phyloP scores from a whole-genome alignment of 2,888 invertebrate genomes.

The Campoplex capitator region DNA sequence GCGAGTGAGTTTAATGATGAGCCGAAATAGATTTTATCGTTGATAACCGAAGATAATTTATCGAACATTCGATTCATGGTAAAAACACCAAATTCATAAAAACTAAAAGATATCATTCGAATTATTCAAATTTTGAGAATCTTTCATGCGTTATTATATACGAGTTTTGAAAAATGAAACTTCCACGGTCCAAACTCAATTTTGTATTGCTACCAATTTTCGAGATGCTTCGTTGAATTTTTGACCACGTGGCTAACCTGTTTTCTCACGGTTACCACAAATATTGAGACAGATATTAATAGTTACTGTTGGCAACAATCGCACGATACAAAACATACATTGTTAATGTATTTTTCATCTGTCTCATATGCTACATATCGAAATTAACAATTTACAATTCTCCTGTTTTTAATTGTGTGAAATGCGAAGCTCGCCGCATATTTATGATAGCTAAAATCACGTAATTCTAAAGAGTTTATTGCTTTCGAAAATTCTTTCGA shows the following conservation, averaged over 20 bases:
- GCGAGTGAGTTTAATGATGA: not conserved
- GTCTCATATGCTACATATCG: not conserved
- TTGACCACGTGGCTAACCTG: constrained; percentile 32
- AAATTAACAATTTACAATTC: not conserved
- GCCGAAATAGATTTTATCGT: not conserved
- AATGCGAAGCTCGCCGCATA: too few species aligned
- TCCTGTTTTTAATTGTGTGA: too few species aligned
- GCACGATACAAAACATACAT: constrained; percentile 16
- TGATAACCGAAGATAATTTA: too few species aligned
- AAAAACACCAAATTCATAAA: not conserved
- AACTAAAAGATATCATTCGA: not conserved
- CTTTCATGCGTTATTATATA: not conserved
- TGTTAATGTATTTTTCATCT: constrained; percentile 39
- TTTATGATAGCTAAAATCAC: too few species aligned
- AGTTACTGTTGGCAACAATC: constrained; percentile 60
- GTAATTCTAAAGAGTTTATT: not conserved
- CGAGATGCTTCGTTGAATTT: constrained; percentile 55
- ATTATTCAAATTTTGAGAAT: not conserved
- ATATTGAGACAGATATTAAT: constrained; percentile 60
- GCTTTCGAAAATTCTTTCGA: not conserved
- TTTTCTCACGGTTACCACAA: constrained; percentile 37
- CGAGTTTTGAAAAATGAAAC: constrained; percentile 7
- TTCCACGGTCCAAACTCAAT: not conserved
- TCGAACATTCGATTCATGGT: not conserved
- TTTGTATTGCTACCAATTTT: constrained; percentile 61